phyloP scores from a whole-genome alignment of 1,140 invertebrate genomes.

The Tribolium madens region DNA sequence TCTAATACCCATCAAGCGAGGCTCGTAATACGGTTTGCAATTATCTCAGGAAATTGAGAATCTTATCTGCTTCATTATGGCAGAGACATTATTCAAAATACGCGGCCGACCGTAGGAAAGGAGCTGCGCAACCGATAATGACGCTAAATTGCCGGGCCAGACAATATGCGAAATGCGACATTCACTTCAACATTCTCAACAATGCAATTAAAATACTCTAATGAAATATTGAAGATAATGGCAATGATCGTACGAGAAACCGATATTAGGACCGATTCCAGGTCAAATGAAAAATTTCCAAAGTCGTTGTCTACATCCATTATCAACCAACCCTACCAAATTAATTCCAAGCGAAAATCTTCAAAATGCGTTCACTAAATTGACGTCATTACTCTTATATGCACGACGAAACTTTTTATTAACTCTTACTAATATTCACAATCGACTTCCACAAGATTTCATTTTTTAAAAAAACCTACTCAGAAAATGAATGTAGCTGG shows the following conservation, averaged over 20 bases:
- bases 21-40: slow-evolving; percentile 58
- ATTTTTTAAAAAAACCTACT: background rate
- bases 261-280: slow-evolving; percentile 22
- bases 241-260: background rate
- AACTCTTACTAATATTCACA: slow-evolving; percentile 8
- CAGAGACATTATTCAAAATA: slow-evolving; percentile 59
- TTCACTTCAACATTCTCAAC: slow-evolving; percentile 31
- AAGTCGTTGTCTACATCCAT: slow-evolving; percentile 16
- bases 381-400: background rate
- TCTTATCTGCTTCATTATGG: slow-evolving; percentile 59
- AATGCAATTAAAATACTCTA: slow-evolving; percentile 34
- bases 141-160: slow-evolving; percentile 29
- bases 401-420: background rate
- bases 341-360: slow-evolving; percentile 21
- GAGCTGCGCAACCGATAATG: slow-evolving; percentile 40
- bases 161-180: slow-evolving; percentile 37
- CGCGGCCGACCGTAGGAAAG: slow-evolving; percentile 49
- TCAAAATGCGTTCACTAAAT: slow-evolving; percentile 7
- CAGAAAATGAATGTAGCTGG: background rate
- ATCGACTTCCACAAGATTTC: background rate
- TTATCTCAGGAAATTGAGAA: slow-evolving; percentile 60
- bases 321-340: slow-evolving; percentile 15
- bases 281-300: slow-evolving; percentile 35
- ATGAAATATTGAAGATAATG: slow-evolving; percentile 36
- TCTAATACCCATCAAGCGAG: slow-evolving; percentile 54